Evolutionary conservation across 2,888 invertebrate genomes (phyloP).

Genomic region (Hydroisotoma schaefferi): DNA sequence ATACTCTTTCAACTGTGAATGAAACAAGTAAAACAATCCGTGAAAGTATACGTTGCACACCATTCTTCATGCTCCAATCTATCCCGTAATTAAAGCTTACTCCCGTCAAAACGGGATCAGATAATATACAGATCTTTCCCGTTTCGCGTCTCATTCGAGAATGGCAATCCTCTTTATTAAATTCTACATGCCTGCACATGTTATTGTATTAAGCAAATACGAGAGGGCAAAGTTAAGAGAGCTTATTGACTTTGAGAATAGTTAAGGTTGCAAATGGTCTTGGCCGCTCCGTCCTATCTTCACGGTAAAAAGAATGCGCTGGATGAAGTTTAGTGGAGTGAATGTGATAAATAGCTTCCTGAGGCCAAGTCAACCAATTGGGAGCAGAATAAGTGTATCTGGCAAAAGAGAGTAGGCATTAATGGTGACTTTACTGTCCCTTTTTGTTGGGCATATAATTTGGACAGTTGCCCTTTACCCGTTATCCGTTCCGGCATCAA

Average conservation of each 20-base stretch:
- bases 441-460: background rate
- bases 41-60: constrained; percentile 28
- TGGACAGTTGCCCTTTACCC: constrained; percentile 49
- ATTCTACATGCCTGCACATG: background rate
- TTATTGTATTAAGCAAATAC: background rate
- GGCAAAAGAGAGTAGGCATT: background rate
- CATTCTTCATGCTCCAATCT: no score
- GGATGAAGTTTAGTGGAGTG: constrained; percentile 54
- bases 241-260: constrained; percentile 51
- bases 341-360: constrained; percentile 52
- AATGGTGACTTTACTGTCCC: background rate
- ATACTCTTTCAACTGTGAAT: constrained; percentile 48
- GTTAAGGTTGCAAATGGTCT: constrained; percentile 54
- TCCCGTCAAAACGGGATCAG: background rate
- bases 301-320: constrained; percentile 56
- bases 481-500: constrained; percentile 56
- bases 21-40: constrained; percentile 19
- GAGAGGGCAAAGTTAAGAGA: constrained; percentile 7
- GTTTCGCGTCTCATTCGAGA: background rate
- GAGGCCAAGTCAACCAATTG: constrained; percentile 52
- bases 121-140: background rate
- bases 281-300: constrained; percentile 51
- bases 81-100: no score
- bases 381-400: constrained; percentile 56
- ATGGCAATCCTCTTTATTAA: background rate